Conservation (phyloP, 2,113 vertebrate species). For the Cryptomyrus ogoouensis region DNA sequence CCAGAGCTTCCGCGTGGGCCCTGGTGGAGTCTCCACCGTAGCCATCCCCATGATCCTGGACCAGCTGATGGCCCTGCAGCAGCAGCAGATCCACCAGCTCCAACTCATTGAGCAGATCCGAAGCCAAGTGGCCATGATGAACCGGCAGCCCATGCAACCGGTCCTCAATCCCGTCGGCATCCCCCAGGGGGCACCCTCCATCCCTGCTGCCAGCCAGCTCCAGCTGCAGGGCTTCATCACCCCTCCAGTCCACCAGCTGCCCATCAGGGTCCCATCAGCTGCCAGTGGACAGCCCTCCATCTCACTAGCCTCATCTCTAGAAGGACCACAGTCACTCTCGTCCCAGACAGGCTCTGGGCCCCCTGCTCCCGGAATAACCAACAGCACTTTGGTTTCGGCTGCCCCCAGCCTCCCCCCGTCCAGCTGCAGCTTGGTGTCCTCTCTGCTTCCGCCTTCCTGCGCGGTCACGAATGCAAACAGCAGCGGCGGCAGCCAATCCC, state of each 20-base stretch:
- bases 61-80: slow-evolving; percentile 92
- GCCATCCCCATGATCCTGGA: slow-evolving; percentile 95
- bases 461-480: slow-evolving; percentile 59
- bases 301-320: slow-evolving; percentile 62
- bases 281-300: slow-evolving; percentile 58
- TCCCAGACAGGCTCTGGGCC: slow-evolving; percentile 68
- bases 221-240: slow-evolving; percentile 79
- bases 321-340: slow-evolving; percentile 66
- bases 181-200: slow-evolving; percentile 55
- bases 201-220: slow-evolving; percentile 69
- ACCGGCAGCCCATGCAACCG: slow-evolving; percentile 71
- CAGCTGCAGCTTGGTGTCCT: slow-evolving; percentile 54
- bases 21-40: slow-evolving; percentile 67
- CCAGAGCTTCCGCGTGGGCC: slow-evolving; percentile 66
- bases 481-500: slow-evolving; percentile 60
- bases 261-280: slow-evolving; percentile 64
- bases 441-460: slow-evolving; percentile 62
- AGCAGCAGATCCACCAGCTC: slow-evolving; percentile 96
- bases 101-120: slow-evolving; percentile 98
- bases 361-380: slow-evolving; percentile 62
- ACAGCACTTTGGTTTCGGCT: slow-evolving; percentile 55
- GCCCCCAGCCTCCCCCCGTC: slow-evolving; percentile 59
- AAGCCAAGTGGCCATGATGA: slow-evolving; percentile 93
- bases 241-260: slow-evolving; percentile 74
- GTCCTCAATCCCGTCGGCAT: slow-evolving; percentile 60